Base-by-base conservation (phyloP, 2,113 vertebrate species). In the Abramis brama region DNA sequence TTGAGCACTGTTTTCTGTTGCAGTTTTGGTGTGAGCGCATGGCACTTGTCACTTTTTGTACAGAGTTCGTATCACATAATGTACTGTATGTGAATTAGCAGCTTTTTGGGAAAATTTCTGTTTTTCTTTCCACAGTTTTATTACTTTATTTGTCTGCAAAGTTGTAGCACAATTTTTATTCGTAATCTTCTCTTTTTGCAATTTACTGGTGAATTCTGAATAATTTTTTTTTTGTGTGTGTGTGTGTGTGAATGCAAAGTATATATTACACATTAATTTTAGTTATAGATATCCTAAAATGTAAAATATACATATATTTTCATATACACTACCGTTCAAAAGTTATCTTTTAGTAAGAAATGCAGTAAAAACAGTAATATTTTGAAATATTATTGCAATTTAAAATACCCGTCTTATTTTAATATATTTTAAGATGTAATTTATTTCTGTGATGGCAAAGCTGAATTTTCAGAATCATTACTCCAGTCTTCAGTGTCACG, bases 1-100 rank as follows among this genome's bases (percentile, higher is more conserved):
- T 50, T 60, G 52, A 79, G 55, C 77, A 60, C 77, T 39, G 77
- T 60, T 75, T 77, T 55, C 47, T 55, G 75, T 77, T 33, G 75
- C 75, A 12, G 47, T 77, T 55, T 75, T 52, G 17, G 27, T 77
- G 33, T 79, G 55, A 43, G 33, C 77, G 77, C 77, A 79, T 79
- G 77, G 52, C 77, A 79, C 77, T 60, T 79, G 77, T 79, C 19
- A 59, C 30, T 79, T 79, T 59, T 59, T 60, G 5, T 59, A 13
- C 9, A 36, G 9, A 73, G 71, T 74, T 50, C 2, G 13, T 75
- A 15, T 45, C 45, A 75, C 73, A 17, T 50, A 50, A 75, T 52
- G 45, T 43, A 60, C 4, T 59, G 11, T 15, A 3, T 60, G 52
- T 43, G 5, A 60, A 79, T n/a, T 60, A 59, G 10, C 12, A 15